Evolutionary conservation across 1,140 invertebrate species (phyloP).

Genomic region (Leptinotarsa undecemlineata): DNA sequence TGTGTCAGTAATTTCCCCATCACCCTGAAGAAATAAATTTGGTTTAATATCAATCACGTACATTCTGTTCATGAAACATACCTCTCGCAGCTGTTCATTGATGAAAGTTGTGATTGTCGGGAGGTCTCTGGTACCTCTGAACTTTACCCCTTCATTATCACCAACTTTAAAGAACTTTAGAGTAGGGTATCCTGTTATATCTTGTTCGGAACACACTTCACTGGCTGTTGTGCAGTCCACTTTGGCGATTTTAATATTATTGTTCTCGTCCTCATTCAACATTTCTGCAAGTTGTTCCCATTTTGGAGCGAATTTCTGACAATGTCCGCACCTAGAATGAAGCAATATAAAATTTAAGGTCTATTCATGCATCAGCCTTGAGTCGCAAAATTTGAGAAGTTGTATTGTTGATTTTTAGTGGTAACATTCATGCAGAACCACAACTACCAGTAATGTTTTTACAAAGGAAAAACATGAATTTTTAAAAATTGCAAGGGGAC

Average conservation of each 20-base stretch:
- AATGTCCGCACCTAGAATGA: slow-evolving; percentile 70
- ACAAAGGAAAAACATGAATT: no score
- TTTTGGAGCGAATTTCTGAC: slow-evolving; percentile 68
- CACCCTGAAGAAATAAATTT: slow-evolving; percentile 33
- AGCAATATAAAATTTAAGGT: background rate
- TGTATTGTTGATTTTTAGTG: no score
- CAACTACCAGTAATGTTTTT: no score
- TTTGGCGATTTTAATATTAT: slow-evolving; percentile 68
- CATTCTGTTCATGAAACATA: slow-evolving; percentile 21
- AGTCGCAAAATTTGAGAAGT: no score
- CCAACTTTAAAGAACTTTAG: slow-evolving; percentile 76
- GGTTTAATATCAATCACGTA: background rate
- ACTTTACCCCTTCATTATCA: slow-evolving; percentile 65
- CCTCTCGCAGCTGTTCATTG: slow-evolving; percentile 66
- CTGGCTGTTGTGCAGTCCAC: slow-evolving; percentile 79
- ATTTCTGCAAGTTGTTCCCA: slow-evolving; percentile 75
- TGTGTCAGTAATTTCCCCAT: slow-evolving; percentile 50
- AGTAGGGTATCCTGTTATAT: slow-evolving; percentile 71
- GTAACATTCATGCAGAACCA: no score
- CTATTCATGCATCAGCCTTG: background rate
- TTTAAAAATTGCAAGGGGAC: no score
- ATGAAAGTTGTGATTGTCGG: slow-evolving; percentile 73
- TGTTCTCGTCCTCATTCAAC: slow-evolving; percentile 64
- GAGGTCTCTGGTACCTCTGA: slow-evolving; percentile 72
- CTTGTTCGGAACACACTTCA: slow-evolving; percentile 70